Evolutionary conservation across 2,797 vertebrate species (phyloP).

Genomic region (Mus caroli): DNA sequence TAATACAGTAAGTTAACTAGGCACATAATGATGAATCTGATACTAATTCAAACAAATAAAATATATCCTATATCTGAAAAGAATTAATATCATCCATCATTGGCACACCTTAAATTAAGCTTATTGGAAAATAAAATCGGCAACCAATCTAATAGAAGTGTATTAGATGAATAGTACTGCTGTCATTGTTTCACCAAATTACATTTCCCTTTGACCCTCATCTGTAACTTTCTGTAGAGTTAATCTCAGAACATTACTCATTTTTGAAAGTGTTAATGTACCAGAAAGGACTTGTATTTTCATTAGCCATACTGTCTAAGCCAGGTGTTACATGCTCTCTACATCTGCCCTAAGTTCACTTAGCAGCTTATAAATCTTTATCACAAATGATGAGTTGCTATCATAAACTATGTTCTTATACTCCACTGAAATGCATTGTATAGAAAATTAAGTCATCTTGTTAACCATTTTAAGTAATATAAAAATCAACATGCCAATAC

Average conservation of each 20-base stretch:
- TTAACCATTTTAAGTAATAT: neutral
- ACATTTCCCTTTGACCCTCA: slow-evolving; percentile 89
- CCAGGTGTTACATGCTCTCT: slow-evolving; percentile 88
- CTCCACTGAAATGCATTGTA: slow-evolving; percentile 63
- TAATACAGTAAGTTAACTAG: slow-evolving; percentile 90
- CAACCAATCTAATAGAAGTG: slow-evolving; percentile 78
- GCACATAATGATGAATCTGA: slow-evolving; percentile 87
- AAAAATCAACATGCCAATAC: neutral
- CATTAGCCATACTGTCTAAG: slow-evolving; percentile 85
- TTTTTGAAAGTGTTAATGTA: slow-evolving; percentile 89
- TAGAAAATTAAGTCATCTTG: slow-evolving; percentile 41
- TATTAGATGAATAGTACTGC: slow-evolving; percentile 87
- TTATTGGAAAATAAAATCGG: slow-evolving; percentile 88
- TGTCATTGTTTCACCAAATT: slow-evolving; percentile 87
- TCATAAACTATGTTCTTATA: slow-evolving; percentile 77
- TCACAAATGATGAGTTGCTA: slow-evolving; percentile 70
- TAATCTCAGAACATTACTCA: slow-evolving; percentile 89
- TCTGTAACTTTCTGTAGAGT: slow-evolving; percentile 88
- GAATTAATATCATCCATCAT: slow-evolving; percentile 90
- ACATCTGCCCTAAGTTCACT: slow-evolving; percentile 85
- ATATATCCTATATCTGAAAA: slow-evolving; percentile 86
- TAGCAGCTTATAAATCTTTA: slow-evolving; percentile 88
- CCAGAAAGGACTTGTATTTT: slow-evolving; percentile 88
- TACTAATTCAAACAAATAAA: slow-evolving; percentile 89
- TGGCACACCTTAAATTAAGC: slow-evolving; percentile 86